Conservation (phyloP, 2,797 vertebrate genomes). For the Fundulus diaphanus region DNA sequence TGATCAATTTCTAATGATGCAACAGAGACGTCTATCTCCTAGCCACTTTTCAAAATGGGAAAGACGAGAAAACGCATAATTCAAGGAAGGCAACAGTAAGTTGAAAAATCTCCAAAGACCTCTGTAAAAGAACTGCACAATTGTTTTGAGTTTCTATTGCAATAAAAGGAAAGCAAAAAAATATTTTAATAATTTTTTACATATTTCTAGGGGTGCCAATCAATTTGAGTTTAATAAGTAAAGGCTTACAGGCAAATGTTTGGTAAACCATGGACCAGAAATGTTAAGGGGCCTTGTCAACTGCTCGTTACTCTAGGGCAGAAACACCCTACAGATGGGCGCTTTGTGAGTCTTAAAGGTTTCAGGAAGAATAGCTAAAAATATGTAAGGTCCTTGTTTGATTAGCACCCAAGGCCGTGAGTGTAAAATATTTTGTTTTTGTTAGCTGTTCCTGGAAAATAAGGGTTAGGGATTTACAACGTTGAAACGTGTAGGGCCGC, state of each 20-base stretch:
- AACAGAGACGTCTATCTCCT: neutral
- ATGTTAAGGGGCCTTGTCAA: neutral
- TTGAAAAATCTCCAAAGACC: neutral
- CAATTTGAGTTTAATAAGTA: neutral
- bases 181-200: neutral
- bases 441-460: conserved; percentile 40
- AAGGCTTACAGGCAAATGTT: neutral
- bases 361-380: conserved; percentile 60
- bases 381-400: conserved; percentile 54
- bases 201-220: neutral
- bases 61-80: neutral
- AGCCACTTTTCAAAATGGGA: neutral
- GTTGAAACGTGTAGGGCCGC: conserved; percentile 38
- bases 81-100: neutral
- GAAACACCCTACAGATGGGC: conserved; percentile 48
- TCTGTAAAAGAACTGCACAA: neutral
- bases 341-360: conserved; percentile 55
- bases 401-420: conserved; percentile 55
- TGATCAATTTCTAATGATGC: neutral
- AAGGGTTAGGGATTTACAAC: conserved; percentile 33
- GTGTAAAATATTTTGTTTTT: conserved; percentile 33
- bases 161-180: neutral
- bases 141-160: neutral
- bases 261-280: neutral
- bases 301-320: conserved; percentile 21